Evolutionary conservation across 2,113 vertebrate genomes (phyloP).

Genomic region (Clarias batrachus): DNA sequence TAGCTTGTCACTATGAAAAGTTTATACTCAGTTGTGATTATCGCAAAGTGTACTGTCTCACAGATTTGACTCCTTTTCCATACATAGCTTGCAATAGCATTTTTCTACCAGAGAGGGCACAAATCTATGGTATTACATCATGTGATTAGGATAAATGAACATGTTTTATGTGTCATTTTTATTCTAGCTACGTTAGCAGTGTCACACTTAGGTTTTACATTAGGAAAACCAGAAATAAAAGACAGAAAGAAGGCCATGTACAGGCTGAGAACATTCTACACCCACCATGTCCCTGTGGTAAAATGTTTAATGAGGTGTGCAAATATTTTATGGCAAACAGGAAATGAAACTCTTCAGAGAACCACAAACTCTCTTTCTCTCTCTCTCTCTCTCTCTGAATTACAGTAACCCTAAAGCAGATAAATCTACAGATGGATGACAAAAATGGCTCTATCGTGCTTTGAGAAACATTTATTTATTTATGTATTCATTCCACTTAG

Average conservation of each 20-base stretch:
- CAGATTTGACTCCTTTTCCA: not conserved
- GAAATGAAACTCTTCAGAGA: not conserved
- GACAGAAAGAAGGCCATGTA: not conserved
- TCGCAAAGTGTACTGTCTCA: no score
- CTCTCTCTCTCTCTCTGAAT: constrained; percentile 52
- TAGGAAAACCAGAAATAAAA: not conserved
- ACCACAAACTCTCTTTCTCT: not conserved
- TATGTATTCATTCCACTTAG: not conserved
- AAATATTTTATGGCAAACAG: constrained; percentile 13
- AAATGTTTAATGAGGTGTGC: not conserved
- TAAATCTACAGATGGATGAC: not conserved
- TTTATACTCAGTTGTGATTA: no score
- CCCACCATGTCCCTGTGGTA: constrained; percentile 12
- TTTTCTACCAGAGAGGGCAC: not conserved
- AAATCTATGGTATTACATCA: not conserved
- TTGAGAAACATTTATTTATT: not conserved
- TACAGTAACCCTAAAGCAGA: not conserved
- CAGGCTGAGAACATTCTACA: constrained; percentile 2
- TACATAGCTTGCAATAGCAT: not conserved
- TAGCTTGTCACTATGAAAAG: no score
- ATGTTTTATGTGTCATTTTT: not conserved
- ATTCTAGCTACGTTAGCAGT: not conserved
- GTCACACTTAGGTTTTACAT: not conserved
- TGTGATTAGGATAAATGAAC: not conserved
- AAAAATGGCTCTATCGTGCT: not conserved